phyloP scores from a whole-genome alignment of 2,113 vertebrate species.

The Menura novaehollandiae region DNA sequence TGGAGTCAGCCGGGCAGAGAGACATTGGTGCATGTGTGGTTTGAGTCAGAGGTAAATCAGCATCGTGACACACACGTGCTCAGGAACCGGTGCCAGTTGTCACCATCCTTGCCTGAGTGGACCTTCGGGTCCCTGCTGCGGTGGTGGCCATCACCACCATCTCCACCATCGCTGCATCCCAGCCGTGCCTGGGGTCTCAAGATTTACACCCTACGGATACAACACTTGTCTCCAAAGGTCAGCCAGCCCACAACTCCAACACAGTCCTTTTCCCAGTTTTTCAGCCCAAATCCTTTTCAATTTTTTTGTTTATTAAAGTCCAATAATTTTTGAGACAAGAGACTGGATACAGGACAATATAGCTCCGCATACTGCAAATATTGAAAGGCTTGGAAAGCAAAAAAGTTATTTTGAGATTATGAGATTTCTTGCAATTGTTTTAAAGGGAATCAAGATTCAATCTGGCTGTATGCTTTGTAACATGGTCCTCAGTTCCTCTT shows the following conservation, averaged over 20 bases:
- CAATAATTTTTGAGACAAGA: background rate
- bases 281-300: background rate
- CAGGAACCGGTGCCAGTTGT: background rate
- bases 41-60: background rate
- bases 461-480: slow-evolving; percentile 42
- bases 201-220: background rate
- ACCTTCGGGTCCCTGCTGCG: background rate
- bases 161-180: rapidly evolving
- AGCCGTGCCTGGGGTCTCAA: background rate
- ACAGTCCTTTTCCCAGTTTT: background rate
- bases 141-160: too few species aligned
- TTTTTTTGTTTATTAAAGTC: background rate
- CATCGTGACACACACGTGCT: rapidly evolving
- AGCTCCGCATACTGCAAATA: rapidly evolving
- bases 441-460: slow-evolving; percentile 52
- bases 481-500: slow-evolving; percentile 45
- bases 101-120: background rate
- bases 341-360: rapidly evolving
- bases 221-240: background rate
- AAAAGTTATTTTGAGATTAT: background rate
- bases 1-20: background rate
- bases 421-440: slow-evolving; percentile 35
- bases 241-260: background rate
- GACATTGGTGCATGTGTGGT: background rate
- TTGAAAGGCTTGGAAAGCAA: background rate